These are phyloP conservation scores for Enteromius treurensis DNA, from an alignment of 2,797 vertebrate species.

Conservation along the genomic window DNA sequence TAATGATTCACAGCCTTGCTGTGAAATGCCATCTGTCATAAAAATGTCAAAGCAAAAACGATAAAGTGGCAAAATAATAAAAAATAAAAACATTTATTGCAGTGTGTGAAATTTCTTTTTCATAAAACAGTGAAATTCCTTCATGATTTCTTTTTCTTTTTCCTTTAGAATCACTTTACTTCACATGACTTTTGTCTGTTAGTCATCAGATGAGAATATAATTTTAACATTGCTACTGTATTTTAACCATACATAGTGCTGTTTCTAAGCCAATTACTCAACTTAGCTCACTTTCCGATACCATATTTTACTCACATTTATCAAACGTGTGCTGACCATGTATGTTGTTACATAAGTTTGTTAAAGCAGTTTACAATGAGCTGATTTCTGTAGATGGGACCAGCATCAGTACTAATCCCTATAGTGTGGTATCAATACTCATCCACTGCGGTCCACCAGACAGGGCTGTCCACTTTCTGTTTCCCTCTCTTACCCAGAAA, in stretches of 20 bases:
- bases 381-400: not conserved
- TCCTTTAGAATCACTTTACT: not conserved
- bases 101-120: not conserved
- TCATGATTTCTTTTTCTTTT: not conserved
- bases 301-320: not conserved
- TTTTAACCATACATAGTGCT: not conserved
- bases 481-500: constrained; percentile 89
- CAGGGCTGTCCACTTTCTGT: not conserved
- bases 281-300: not conserved
- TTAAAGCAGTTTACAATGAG: not conserved
- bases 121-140: not conserved
- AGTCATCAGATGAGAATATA: not conserved
- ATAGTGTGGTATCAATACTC: not conserved
- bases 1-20: not conserved
- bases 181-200: not conserved
- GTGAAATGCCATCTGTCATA: not conserved
- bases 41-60: not conserved
- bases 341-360: not conserved
- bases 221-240: not conserved
- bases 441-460: not conserved
- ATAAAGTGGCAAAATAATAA: not conserved
- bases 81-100: not conserved
- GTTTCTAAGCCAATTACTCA: not conserved
- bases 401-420: not conserved
- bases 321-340: not conserved